These are phyloP conservation scores for Sinella curviseta DNA, from an alignment of 1,140 invertebrate genomes.

Conservation along the genomic window DNA sequence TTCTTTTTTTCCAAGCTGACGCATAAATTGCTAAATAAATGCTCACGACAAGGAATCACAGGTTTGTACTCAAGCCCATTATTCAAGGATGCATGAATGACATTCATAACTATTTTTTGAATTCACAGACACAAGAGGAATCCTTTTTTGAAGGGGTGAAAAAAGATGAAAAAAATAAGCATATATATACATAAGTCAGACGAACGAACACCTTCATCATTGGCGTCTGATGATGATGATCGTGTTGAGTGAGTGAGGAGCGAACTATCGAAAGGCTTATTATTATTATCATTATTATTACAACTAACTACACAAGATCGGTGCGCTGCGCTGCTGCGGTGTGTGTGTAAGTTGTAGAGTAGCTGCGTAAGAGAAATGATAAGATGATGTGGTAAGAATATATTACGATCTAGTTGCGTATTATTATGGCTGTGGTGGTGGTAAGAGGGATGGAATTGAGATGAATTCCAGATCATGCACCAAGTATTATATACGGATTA, in stretches of 20 bases:
- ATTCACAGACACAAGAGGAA: background rate
- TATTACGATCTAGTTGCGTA: background rate
- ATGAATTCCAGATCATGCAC: conserved; percentile 18
- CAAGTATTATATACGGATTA: background rate
- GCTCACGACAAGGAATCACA: conserved; percentile 21
- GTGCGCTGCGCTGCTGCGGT: no score
- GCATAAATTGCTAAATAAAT: conserved; percentile 22
- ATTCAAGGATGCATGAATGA: conserved; percentile 17
- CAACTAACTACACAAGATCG: no score
- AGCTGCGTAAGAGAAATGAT: no score
- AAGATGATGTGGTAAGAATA: background rate
- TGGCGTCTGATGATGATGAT: background rate
- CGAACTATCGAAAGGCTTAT: background rate
- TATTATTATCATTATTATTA: no score
- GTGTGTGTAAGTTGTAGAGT: background rate
- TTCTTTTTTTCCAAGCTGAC: conserved; percentile 10
- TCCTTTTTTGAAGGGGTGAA: background rate
- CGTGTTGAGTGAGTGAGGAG: background rate
- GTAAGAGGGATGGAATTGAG: background rate
- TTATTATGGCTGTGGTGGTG: background rate
- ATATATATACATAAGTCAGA: no score
- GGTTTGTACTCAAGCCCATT: conserved; percentile 12
- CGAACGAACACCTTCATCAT: background rate
- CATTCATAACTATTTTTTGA: conserved; percentile 23
- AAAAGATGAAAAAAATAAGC: background rate